phyloP scores from a whole-genome alignment of 2,888 invertebrate genomes.

The Eupithecia subfuscata region DNA sequence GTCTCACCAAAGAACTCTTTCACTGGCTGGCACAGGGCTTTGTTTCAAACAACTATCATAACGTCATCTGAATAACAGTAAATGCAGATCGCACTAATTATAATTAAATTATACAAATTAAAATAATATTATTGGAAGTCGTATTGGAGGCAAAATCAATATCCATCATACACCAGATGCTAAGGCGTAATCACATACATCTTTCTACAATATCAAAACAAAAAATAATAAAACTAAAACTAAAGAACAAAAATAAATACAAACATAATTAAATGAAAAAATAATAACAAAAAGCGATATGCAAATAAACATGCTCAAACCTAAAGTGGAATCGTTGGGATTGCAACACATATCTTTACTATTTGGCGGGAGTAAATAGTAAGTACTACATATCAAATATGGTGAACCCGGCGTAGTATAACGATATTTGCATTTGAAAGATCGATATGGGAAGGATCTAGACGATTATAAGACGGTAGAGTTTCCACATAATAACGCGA shows the following conservation, averaged over 20 bases:
- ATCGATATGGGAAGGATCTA: slow-evolving; percentile 66
- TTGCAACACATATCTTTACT: slow-evolving; percentile 40
- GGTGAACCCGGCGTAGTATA: slow-evolving; percentile 59
- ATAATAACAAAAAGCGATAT: slow-evolving; percentile 73
- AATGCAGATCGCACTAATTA: slow-evolving; percentile 81
- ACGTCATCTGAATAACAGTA: slow-evolving; percentile 80
- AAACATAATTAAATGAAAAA: slow-evolving; percentile 75
- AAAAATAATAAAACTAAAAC: slow-evolving; percentile 72
- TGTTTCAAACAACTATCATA: slow-evolving; percentile 74
- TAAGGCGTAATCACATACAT: slow-evolving; percentile 61
- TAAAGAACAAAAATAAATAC: slow-evolving; percentile 82
- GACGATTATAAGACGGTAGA: slow-evolving; percentile 56
- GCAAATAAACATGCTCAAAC: slow-evolving; percentile 72
- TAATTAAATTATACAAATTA: slow-evolving; percentile 81
- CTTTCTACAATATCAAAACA: slow-evolving; percentile 68
- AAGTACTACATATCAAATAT: slow-evolving; percentile 53
- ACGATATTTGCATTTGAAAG: slow-evolving; percentile 77
- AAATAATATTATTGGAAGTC: slow-evolving; percentile 81
- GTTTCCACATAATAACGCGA: slow-evolving; percentile 65
- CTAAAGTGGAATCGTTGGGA: slow-evolving; percentile 45
- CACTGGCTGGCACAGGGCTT: slow-evolving; percentile 79
- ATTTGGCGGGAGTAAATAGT: slow-evolving; percentile 59
- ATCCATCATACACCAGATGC: slow-evolving; percentile 61
- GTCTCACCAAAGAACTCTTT: slow-evolving; percentile 67
- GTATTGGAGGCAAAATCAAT: slow-evolving; percentile 77